Percentiles rank a stretch among this genome's conserved stretches.
Conservation (phyloP, 2,888 invertebrate genomes). For the Ornithoptera alexandrae region DNA sequence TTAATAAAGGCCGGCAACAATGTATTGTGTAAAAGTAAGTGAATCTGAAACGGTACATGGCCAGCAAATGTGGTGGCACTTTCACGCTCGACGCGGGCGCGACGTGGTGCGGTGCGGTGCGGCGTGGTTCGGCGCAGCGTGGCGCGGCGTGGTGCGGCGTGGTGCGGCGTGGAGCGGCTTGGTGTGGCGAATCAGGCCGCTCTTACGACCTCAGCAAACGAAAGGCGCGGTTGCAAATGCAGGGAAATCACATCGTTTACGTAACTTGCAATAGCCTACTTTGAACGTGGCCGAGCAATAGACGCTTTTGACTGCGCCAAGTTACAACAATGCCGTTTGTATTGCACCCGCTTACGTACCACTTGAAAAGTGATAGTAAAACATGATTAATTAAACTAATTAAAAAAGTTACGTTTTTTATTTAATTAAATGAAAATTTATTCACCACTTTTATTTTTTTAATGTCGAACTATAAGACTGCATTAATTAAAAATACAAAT, state of each 20-base stretch:
- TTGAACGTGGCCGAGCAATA: conserved; percentile 16
- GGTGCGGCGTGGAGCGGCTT: conserved; percentile 12
- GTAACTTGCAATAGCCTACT: conserved; percentile 35
- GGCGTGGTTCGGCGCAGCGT: conserved; percentile 37
- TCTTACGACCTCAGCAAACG: conserved; percentile 47
- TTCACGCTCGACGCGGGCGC: conserved; percentile 57
- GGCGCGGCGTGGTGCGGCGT: conserved; percentile 36
- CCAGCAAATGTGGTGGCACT: conserved; percentile 57
- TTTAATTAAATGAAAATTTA: too few species aligned
- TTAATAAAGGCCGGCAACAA: conserved; percentile 40
- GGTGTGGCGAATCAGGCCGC: conserved; percentile 40
- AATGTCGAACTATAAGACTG: background rate
- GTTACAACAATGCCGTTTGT: conserved; percentile 7
- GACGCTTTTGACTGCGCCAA: conserved; percentile 7
- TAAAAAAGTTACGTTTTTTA: too few species aligned
- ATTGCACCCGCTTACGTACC: background rate
- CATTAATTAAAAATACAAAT: background rate
- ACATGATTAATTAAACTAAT: background rate
- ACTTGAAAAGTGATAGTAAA: background rate
- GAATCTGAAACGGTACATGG: conserved; percentile 61
- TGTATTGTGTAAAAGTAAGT: conserved; percentile 56
- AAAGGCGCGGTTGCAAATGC: conserved; percentile 43
- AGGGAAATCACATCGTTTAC: conserved; percentile 52
- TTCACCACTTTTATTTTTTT: too few species aligned
- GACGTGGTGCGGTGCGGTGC: conserved; percentile 30